Evolutionary conservation across 2,113 vertebrate species (phyloP), one percentile per base, ranked within the genome.

Genomic region (Notiomystis cincta): DNA sequence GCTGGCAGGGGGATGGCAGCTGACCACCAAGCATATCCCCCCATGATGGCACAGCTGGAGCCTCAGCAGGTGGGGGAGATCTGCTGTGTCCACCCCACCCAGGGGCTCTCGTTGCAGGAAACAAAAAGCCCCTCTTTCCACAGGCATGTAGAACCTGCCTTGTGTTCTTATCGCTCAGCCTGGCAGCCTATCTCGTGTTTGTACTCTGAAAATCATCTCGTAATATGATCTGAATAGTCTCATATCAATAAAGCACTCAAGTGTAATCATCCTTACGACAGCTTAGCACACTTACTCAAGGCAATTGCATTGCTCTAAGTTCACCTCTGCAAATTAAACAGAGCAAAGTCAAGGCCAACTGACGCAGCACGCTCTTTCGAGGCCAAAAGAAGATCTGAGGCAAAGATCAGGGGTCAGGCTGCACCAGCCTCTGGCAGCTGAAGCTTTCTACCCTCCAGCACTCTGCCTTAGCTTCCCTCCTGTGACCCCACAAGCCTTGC

Each of bases 351-450:
- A 93, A 90, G 62, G 78, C 82, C 57, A 35, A 37, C 69, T 69
- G 90, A 85, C 0, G 3, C 56, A 87, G 60, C 8, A 3, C 0
- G 0, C 44, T 87, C 53, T 64, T 62, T 60, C 2, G 0, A 90
- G 78, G 82, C 70, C 78, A 67, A 33, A 79, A 54, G 90, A 76
- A 82, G 71, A 80, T 82, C 45, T 33, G 66, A 94, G 73, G 67
- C 85, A 92, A 95, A 93, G 94, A 93, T 66, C 82, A 86, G 67
- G 66, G 85, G 76, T 92, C 89, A 93, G 47, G 42, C 71, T 92
- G 75, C 37, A 54, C 2, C 6, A 56, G 23, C 37, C 71, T 81
- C 31, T 56, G 82, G 76, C 80, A 92, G 80, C 62, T 50, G 71
- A 80, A 92, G 67, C 21, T 35, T 70, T 38, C 48, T 70, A 35